Base-by-base conservation (phyloP, 2,888 invertebrate species). In the Priocnemis perturbator region DNA sequence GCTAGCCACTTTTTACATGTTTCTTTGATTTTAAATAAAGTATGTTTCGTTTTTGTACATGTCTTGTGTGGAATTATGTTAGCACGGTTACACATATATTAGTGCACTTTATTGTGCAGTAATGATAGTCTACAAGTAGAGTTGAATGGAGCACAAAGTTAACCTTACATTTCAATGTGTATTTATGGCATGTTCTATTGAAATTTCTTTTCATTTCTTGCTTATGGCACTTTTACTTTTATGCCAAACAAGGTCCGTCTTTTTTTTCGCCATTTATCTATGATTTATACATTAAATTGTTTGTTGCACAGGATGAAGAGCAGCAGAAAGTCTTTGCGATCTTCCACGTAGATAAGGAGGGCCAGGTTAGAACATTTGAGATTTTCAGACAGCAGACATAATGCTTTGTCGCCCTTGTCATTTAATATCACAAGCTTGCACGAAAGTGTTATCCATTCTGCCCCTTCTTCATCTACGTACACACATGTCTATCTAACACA, bases 261-360 rank as follows among this genome's bases (percentile, higher is more conserved):
- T 62, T 45, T 15, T 30, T 48, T 60, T 9, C 44, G 60, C 45
- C 5, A 59, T 62, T 63, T 67, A 15, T 3, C 67, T 76, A 61
- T 63, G 57, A 21, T 74, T 60, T 74, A 60, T 68, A 67, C 69
- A 73, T 60, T 83, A 68, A 81, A 79, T 78, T 85, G 77, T 88
- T 86, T 89, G 80, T 87, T 86, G 81, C 85, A 83, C 87, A 90
- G 89, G 90, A 90, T 85, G 88, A 89, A 81, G 89, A 89, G 85
- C 85, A 81, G 83, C 89, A 89, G 85, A 89, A 90, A 87, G 87
- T 90, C 86, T 88, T 86, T 86, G 89, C 89, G 72, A 88, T 90
- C 84, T 86, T 90, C 86, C 89, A 87, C 86, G 86, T 90, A 87
- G 89, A 89, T 87, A 88, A 89, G 84, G 89, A 90, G 82, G 89